phyloP scores from a whole-genome alignment of 2,113 vertebrate species.

The Sorex fumeus region DNA sequence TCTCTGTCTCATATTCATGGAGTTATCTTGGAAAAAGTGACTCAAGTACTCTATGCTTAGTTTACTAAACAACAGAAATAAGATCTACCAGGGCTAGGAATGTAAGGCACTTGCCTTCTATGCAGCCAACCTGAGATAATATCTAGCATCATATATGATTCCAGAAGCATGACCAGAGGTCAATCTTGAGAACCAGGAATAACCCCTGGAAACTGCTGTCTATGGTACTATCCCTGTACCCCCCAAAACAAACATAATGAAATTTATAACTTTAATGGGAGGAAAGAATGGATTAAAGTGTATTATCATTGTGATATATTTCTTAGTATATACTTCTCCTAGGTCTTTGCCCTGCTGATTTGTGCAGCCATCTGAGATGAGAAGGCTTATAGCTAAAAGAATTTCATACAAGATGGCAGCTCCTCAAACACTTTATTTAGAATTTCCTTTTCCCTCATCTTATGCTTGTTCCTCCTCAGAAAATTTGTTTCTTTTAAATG shows the following conservation, averaged over 20 bases:
- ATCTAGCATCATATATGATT: too few relatives aligned
- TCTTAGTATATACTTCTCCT: not conserved
- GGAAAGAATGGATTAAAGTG: not conserved
- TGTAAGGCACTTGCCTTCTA: too few relatives aligned
- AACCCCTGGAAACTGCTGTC: too few relatives aligned
- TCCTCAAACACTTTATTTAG: not conserved
- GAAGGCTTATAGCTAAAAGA: not conserved
- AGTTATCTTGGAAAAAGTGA: not conserved
- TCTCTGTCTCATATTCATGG: not conserved
- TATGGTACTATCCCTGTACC: too few relatives aligned
- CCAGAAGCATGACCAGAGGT: too few relatives aligned
- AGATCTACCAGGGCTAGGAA: not conserved
- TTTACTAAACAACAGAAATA: not conserved
- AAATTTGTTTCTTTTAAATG: not conserved
- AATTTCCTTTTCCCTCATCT: not conserved
- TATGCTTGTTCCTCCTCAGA: too few relatives aligned
- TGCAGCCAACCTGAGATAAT: too few relatives aligned
- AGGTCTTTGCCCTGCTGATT: not conserved
- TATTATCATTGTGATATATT: not conserved
- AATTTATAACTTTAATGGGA: not conserved
- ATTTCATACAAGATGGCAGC: not conserved
- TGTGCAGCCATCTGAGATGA: not conserved
- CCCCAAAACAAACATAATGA: too few relatives aligned
- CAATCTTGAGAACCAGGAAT: not conserved
- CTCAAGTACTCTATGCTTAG: not conserved